Percentiles rank a stretch among this genome's conserved stretches.
phyloP scores from a whole-genome alignment of 2,113 vertebrate species.

The Perca flavescens region DNA sequence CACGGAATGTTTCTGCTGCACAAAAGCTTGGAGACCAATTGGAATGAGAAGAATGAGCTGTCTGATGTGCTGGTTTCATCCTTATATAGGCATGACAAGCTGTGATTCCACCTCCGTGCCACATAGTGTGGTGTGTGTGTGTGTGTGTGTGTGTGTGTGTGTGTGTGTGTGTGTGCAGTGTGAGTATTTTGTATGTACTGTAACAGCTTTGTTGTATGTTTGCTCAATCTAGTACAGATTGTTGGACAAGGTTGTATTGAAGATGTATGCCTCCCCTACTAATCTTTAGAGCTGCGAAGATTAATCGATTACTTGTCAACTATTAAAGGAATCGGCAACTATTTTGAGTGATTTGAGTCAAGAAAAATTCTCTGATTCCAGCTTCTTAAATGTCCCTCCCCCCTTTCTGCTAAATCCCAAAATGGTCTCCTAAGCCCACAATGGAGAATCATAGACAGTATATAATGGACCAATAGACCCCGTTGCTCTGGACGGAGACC shows the following conservation, averaged over 20 bases:
- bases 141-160: no score
- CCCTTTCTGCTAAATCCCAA: no score
- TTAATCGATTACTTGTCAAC: no score
- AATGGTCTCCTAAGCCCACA: no score
- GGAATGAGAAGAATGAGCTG: conserved; percentile 57
- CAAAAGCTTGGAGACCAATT: conserved; percentile 69
- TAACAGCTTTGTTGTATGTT: conserved; percentile 21
- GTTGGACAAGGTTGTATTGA: conserved; percentile 13
- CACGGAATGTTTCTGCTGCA: conserved; percentile 65
- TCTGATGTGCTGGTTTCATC: conserved; percentile 60
- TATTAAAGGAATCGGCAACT: no score
- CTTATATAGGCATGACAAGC: conserved; percentile 76
- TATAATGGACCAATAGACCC: no score
- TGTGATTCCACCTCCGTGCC: conserved; percentile 22
- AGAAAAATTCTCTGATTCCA: no score
- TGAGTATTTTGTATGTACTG: conserved; percentile 26
- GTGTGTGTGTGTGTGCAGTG: background rate
- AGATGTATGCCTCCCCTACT: background rate
- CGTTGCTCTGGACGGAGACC: no score
- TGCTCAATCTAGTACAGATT: conserved; percentile 16
- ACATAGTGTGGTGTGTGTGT: conserved; percentile 16
- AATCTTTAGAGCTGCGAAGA: no score
- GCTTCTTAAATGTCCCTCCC: no score
- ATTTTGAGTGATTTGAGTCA: no score
- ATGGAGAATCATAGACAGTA: no score